Evolutionary conservation across 2,113 vertebrate genomes (phyloP).

Genomic region (Ascaphus truei): DNA sequence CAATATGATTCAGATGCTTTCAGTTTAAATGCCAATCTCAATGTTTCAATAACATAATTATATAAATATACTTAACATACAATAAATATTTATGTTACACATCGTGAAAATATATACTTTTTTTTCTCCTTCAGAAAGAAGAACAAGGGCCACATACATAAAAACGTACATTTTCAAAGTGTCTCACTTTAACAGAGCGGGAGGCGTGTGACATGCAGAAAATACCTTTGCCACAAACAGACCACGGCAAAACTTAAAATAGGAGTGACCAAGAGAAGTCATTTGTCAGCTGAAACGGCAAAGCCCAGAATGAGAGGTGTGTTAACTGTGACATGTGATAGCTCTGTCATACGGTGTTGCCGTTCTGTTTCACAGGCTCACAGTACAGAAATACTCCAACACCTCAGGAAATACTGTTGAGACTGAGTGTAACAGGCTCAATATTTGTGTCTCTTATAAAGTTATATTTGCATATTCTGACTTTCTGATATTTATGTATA

Average conservation of each 20-base stretch:
- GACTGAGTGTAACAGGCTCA: not conserved
- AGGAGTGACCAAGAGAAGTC: conserved; percentile 47
- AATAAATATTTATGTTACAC: conserved; percentile 84
- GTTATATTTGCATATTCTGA: conserved; percentile 23
- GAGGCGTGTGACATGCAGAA: conserved; percentile 72
- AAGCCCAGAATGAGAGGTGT: conserved; percentile 40
- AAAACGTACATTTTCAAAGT: conserved; percentile 72
- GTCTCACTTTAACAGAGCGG: conserved; percentile 71
- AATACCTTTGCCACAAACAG: conserved; percentile 70
- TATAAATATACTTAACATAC: conserved; percentile 79
- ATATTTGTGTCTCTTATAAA: no score
- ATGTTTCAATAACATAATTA: conserved; percentile 69
- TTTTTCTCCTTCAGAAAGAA: conserved; percentile 64
- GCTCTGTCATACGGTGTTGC: conserved; percentile 30
- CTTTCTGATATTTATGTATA: no score
- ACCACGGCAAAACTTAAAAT: conserved; percentile 65
- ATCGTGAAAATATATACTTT: conserved; percentile 70
- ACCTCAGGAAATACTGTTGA: not conserved
- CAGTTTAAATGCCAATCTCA: conserved; percentile 77
- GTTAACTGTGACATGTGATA: conserved; percentile 22
- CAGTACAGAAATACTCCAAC: not conserved
- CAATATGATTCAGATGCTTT: conserved; percentile 71
- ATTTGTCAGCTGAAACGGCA: conserved; percentile 48
- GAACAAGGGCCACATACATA: conserved; percentile 78
- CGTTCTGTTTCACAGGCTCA: not conserved